A percentile compares a stretch with the other conserved stretches of the same genome.
These are phyloP conservation scores for Copidosoma floridanum DNA, from an alignment of 1,140 invertebrate genomes.

Conservation along the genomic window DNA sequence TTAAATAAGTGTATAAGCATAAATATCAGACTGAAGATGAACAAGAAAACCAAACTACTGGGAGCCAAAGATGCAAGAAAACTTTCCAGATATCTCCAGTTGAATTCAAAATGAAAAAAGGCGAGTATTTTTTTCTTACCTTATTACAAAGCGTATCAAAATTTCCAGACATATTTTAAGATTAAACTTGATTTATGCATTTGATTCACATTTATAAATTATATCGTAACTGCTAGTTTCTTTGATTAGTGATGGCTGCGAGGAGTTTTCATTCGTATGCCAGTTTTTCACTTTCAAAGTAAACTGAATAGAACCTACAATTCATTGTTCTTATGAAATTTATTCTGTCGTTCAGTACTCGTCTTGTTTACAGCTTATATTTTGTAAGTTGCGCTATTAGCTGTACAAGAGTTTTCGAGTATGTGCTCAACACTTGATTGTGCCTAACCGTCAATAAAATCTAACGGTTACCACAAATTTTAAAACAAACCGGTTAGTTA, in stretches of 20 bases:
- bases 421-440: neutral
- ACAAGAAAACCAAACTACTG: neutral
- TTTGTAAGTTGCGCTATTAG: constrained; percentile 4
- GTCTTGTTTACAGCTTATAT: constrained; percentile 7
- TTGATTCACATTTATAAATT: too few relatives aligned
- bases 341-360: too few relatives aligned
- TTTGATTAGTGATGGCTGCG: constrained; percentile 9
- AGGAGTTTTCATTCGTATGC: constrained; percentile 5
- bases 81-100: neutral
- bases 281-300: constrained; percentile 15
- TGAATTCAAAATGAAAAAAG: constrained; percentile 23
- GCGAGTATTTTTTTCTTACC: constrained; percentile 31
- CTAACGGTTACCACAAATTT: too few relatives aligned
- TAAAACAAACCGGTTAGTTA: too few relatives aligned
- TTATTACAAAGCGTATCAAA: constrained; percentile 10
- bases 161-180: neutral
- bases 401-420: constrained; percentile 15
- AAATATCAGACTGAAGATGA: constrained; percentile 9
- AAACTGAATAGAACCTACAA: too few relatives aligned
- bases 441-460: too few relatives aligned
- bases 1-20: neutral
- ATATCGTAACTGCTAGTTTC: too few relatives aligned
- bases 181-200: neutral
- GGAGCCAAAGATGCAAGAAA: neutral
- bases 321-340: too few relatives aligned